phyloP scores from a whole-genome alignment of 2,888 invertebrate genomes.

The Synergus umbraculus region DNA sequence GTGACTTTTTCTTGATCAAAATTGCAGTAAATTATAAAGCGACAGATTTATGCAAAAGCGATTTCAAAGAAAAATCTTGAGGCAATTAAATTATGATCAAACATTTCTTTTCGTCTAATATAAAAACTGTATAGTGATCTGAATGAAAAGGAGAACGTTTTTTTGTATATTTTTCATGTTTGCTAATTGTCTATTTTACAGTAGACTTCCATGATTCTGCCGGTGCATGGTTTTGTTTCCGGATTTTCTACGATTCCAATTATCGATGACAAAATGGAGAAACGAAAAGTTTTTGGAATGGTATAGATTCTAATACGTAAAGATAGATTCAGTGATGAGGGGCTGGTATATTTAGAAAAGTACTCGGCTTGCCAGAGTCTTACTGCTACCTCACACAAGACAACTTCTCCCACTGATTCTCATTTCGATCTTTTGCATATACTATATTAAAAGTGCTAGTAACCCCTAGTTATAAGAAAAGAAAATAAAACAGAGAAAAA shows the following conservation, averaged over 20 bases:
- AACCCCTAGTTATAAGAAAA: not conserved
- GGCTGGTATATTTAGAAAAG: constrained; percentile 76
- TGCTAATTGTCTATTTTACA: constrained; percentile 37
- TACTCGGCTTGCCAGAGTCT: constrained; percentile 72
- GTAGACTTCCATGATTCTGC: too few species aligned
- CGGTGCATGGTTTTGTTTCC: constrained; percentile 25
- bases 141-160: too few species aligned
- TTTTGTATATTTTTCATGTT: not conserved
- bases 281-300: constrained; percentile 58
- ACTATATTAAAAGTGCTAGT: not conserved
- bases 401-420: constrained; percentile 35
- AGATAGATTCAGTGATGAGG: constrained; percentile 76
- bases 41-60: too few species aligned
- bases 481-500: not conserved
- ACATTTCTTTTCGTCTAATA: too few species aligned
- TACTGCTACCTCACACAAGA: constrained; percentile 47
- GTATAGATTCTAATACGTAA: constrained; percentile 76
- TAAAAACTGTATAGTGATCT: too few species aligned
- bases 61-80: not conserved
- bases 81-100: too few species aligned
- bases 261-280: constrained; percentile 42
- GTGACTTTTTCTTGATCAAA: not conserved
- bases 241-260: constrained; percentile 49
- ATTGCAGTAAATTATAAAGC: too few species aligned
- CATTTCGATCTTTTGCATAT: constrained; percentile 25